phyloP scores from a whole-genome alignment of 1,140 invertebrate species.

The Globodera rostochiensis region DNA sequence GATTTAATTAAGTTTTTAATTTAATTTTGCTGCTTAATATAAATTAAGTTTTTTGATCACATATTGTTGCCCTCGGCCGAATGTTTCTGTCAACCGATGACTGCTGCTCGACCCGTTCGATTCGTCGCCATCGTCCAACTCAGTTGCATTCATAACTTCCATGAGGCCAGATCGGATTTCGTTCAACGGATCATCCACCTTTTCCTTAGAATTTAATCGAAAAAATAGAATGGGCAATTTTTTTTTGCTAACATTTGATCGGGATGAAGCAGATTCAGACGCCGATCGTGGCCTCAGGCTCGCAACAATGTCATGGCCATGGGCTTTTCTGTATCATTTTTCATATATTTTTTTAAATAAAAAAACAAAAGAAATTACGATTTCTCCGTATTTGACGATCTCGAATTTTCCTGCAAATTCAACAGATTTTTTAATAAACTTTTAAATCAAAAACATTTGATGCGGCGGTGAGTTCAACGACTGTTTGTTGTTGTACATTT shows the following conservation, averaged over 20 bases:
- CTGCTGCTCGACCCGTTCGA: not conserved
- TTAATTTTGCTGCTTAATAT: not conserved
- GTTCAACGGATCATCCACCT: not conserved
- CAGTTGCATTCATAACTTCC: not conserved
- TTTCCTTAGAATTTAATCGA: not conserved
- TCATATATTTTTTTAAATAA: too few species aligned
- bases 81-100: not conserved
- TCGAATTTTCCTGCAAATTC: too few species aligned
- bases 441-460: too few species aligned
- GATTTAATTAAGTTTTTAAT: not conserved
- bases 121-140: not conserved
- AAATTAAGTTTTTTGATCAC: too few species aligned
- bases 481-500: too few species aligned
- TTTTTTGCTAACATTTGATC: not conserved
- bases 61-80: not conserved
- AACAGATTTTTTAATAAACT: too few species aligned
- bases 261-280: not conserved
- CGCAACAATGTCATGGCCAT: not conserved
- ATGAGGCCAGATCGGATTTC: constrained; percentile 3
- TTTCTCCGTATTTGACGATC: too few species aligned
- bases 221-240: not conserved
- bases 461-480: too few species aligned
- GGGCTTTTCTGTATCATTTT: not conserved
- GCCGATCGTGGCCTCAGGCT: not conserved
- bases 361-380: too few species aligned